Evolutionary conservation across 2,888 invertebrate genomes (phyloP), one percentile per base, ranked within the genome.

Genomic region (Drosophila ochracea): DNA sequence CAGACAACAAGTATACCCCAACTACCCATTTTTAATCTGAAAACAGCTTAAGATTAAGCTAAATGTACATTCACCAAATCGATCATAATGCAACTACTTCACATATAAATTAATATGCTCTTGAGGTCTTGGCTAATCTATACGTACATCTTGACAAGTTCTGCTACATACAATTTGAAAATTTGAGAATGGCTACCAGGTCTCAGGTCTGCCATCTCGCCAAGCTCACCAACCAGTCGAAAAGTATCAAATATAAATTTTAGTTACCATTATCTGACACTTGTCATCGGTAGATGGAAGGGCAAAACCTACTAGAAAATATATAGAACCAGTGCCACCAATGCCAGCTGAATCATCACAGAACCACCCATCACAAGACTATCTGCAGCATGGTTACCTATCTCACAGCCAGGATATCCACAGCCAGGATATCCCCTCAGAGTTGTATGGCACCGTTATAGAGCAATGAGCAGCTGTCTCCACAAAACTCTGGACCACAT

Each of bases 131-230:
- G n/a, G 6, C n/a, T 25, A 30, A 13, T 13, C 16, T 52, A n/a
- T 58, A 43, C 30, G 37, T 31, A 33, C 52, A 21, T 13, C n/a
- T 11, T 43, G 65, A 69, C 55, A 59, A 59, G 61, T 54, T 19
- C 2, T 47, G n/a, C n/a, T n/a, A n/a, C n/a, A n/a, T n/a, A 33
- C 63, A 57, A 71, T 66, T 71, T 53, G 11, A 3, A 25, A 57
- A 71, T 66, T 71, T 53, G 11, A 3, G 25, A 64, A 49, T 62
- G 64, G 50, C 76, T 76, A 62, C 70, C 77, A 55, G 11, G 13
- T 21, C 7, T 7, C 21, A 13, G 47, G 21, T 4, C 25, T 7
- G 49, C 5, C 60, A 55, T 77, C 25, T 53, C 50, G 60, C 65
- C 81, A 54, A 37, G 25, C 66, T 35, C 19, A 21, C 16, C 28